A percentile compares a stretch with the other conserved stretches of the same genome.
Conservation (phyloP, 2,888 invertebrate species). For the Monochamus alternatus region DNA sequence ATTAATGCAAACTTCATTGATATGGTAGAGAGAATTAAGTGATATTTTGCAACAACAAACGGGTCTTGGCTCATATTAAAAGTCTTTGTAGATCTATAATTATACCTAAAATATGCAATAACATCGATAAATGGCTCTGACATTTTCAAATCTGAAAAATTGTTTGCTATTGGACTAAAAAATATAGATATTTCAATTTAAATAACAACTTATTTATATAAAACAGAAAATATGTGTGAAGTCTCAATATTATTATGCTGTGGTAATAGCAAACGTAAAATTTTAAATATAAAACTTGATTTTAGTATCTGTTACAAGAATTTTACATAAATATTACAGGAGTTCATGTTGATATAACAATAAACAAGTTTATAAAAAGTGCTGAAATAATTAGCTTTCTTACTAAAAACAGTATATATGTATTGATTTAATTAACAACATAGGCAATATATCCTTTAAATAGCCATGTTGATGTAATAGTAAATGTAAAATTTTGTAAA, state of each 20-base stretch:
- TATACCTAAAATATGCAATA: not conserved
- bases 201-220: not conserved
- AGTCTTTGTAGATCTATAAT: not conserved
- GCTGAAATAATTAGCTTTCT: no score
- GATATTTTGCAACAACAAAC: not conserved
- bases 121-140: not conserved
- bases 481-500: no score
- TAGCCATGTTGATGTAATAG: no score
- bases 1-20: not conserved
- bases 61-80: not conserved
- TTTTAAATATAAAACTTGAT: not conserved
- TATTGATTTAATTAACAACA: no score
- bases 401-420: no score
- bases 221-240: not conserved
- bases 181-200: not conserved
- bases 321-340: no score
- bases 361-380: no score
- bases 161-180: not conserved
- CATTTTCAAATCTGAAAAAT: not conserved
- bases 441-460: no score
- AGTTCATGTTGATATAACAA: no score
- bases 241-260: not conserved
- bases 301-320: no score
- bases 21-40: not conserved
- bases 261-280: not conserved